phyloP scores from a whole-genome alignment of 2,888 invertebrate genomes.

The Tupiocoris notatus region DNA sequence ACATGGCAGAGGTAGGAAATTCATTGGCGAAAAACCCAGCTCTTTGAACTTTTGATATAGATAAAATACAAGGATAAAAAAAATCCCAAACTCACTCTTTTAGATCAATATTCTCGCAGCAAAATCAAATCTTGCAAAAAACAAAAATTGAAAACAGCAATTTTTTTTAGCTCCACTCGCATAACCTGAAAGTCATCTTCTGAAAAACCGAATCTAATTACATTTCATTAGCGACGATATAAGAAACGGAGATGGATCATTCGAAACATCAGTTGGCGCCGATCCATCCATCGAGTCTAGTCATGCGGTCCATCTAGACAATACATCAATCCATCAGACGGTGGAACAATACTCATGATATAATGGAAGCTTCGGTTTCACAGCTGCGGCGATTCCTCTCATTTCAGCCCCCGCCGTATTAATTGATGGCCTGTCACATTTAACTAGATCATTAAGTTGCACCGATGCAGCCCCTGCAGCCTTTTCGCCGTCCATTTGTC shows the following conservation, averaged over 20 bases:
- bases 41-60: too few relatives aligned
- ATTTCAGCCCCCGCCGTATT: conserved; percentile 42
- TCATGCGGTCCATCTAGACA: background rate
- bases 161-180: too few relatives aligned
- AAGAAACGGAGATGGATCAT: background rate
- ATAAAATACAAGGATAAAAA: too few relatives aligned
- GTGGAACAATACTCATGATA: background rate
- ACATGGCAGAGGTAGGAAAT: too few relatives aligned
- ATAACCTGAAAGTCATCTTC: too few relatives aligned
- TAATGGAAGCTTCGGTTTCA: conserved; percentile 11
- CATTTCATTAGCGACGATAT: background rate
- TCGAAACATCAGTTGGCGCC: background rate
- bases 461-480: conserved; percentile 20
- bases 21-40: too few relatives aligned
- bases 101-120: too few relatives aligned
- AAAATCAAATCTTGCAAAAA: background rate
- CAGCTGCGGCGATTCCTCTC: conserved; percentile 35
- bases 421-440: conserved; percentile 52
- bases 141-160: background rate
- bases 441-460: conserved; percentile 52
- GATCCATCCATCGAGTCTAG: background rate
- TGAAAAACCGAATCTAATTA: background rate
- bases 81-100: too few relatives aligned
- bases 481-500: conserved; percentile 27
- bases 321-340: background rate